A percentile compares a stretch with the other conserved stretches of the same genome.
Conservation (phyloP, 1,140 invertebrate species). For the Cydia strobilella region DNA sequence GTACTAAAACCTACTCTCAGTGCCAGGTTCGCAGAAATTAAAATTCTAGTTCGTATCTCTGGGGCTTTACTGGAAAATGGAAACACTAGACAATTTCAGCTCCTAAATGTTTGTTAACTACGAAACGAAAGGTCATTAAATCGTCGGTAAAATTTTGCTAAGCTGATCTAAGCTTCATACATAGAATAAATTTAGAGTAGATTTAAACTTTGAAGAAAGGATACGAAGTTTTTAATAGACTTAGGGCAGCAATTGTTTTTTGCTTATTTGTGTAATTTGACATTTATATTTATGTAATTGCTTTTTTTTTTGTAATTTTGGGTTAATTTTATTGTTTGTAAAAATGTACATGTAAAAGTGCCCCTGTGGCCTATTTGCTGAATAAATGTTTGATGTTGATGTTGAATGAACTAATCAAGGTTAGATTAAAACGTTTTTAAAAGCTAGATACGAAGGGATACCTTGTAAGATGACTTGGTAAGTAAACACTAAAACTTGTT, state of each 20-base stretch:
- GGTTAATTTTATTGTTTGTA: too few species aligned
- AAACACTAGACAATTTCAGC: background rate
- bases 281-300: too few species aligned
- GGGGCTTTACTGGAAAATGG: background rate
- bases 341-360: too few species aligned
- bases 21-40: background rate
- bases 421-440: background rate
- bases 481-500: background rate
- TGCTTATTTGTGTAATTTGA: too few species aligned
- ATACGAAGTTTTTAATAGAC: too few species aligned
- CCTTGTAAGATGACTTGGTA: background rate
- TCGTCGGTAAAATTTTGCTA: background rate
- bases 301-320: too few species aligned
- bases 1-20: constrained; percentile 4
- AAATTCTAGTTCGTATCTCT: background rate
- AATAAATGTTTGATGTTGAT: too few species aligned
- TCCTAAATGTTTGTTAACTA: background rate
- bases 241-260: too few species aligned
- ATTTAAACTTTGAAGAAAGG: too few species aligned
- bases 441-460: background rate
- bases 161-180: background rate
- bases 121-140: background rate
- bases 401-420: too few species aligned
- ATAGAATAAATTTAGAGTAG: background rate
- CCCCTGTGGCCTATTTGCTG: too few species aligned